Base-by-base conservation (phyloP, 2,888 invertebrate species). In the Lepidochrysops patricia region DNA sequence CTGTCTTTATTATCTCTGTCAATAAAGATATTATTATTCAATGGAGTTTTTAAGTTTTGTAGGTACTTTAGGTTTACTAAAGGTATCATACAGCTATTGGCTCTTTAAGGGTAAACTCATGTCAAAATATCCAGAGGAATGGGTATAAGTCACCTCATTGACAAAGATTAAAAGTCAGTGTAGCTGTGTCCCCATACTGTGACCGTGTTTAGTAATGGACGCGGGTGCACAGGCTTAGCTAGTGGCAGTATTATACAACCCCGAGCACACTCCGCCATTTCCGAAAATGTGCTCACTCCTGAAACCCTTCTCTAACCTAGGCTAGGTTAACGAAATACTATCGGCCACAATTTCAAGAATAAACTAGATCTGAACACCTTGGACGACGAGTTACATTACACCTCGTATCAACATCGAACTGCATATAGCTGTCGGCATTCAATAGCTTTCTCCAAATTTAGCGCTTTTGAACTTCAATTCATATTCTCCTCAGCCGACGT, bases 181-280 rank as follows among this genome's bases (percentile, higher is more conserved):
- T n/a, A n/a, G n/a, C n/a, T n/a, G n/a, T 37, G 37, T 63, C 50
- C 62, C 62, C 50, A 19, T 2, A 56, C 64, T 50, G 60, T 61
- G 50, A 63, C 65, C 66, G 65, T 64, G 65, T 23, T 66, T 63
- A 62, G 50, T 58, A 63, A 66, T 65, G 68, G 67, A 68, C 67
- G 70, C 64, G 65, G 67, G 61, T 62, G 58, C 64, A 62, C 63
- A 65, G 68, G 60, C 64, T 63, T 61, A 65, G 57, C 62, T 64
- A 71, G 67, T 71, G 72, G 70, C 70, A 69, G 72, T 68, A 65
- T 67, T 57, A 61, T 64, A 69, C 63, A 63, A 61, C 54, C 57
- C 64, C 61, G 26, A 29, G 49, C 57, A 49, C 26, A 9, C 60
- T 49, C 35, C n/a, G 25, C 48, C 50, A 32, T n/a, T 43, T 29